Conservation (phyloP, 2,888 invertebrate species). For the Drosophila austrosaltans region DNA sequence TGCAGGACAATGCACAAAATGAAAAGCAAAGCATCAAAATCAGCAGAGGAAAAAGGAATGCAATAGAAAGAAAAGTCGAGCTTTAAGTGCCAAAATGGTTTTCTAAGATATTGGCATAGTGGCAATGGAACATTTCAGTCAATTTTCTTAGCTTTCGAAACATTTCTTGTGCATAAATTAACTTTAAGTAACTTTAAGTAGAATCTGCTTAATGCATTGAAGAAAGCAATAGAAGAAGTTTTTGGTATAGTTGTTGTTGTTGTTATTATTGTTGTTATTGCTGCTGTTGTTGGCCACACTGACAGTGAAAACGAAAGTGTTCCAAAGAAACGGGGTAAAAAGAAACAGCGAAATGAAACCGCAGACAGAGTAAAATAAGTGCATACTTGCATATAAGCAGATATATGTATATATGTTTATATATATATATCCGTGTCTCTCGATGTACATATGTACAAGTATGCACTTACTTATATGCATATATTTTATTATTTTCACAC, state of each 20-base stretch:
- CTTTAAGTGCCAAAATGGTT: no score
- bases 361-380: constrained; percentile 59
- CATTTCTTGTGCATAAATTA: no score
- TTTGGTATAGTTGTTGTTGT: constrained; percentile 8
- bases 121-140: no score
- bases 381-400: neutral
- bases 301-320: constrained; percentile 64
- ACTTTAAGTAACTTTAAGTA: no score
- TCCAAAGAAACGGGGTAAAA: constrained; percentile 36
- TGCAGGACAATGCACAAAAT: constrained; percentile 80
- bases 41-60: neutral
- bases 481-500: constrained; percentile 67
- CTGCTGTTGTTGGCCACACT: neutral
- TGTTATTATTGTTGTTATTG: constrained; percentile 1
- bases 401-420: neutral
- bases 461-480: constrained; percentile 27
- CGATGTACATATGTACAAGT: neutral
- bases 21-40: constrained; percentile 43
- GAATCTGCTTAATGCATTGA: neutral
- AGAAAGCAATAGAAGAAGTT: neutral
- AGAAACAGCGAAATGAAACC: constrained; percentile 54
- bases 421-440: neutral
- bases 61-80: neutral
- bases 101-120: no score
- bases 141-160: no score